These are phyloP conservation scores for Nasonovia ribisnigri DNA, from an alignment of 2,888 invertebrate genomes.

Conservation along the genomic window DNA sequence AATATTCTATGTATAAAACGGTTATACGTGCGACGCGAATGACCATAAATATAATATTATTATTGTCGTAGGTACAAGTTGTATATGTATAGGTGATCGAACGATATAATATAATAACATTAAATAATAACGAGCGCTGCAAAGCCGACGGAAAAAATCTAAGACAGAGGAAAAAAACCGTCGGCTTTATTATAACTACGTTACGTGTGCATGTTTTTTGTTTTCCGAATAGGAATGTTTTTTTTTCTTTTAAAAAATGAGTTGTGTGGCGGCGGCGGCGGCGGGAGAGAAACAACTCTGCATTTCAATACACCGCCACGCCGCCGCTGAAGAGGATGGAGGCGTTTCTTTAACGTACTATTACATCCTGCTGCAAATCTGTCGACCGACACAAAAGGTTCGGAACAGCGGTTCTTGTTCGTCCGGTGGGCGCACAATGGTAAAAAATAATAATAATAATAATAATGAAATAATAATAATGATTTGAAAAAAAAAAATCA, in stretches of 20 bases:
- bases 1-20: neutral
- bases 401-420: slow-evolving; percentile 47
- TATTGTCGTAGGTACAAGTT: neutral
- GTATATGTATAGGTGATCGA: neutral
- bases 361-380: slow-evolving; percentile 65
- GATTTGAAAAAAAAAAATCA: slow-evolving; percentile 27
- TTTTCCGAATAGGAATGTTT: slow-evolving; percentile 32
- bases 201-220: slow-evolving; percentile 26
- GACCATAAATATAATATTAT: neutral
- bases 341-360: slow-evolving; percentile 65
- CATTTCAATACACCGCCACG: slow-evolving; percentile 44
- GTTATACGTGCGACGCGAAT: neutral
- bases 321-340: slow-evolving; percentile 57
- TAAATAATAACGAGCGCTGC: neutral
- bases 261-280: slow-evolving; percentile 34
- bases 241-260: slow-evolving; percentile 42
- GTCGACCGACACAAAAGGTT: slow-evolving; percentile 65
- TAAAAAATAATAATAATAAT: slow-evolving; percentile 28
- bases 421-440: slow-evolving; percentile 60
- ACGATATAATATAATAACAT: neutral
- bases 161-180: slow-evolving; percentile 12
- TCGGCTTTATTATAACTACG: slow-evolving; percentile 30
- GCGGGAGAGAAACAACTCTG: slow-evolving; percentile 51
- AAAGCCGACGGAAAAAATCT: neutral
- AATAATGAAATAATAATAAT: neutral